These are phyloP conservation scores for Tinamus guttatus DNA, from an alignment of 2,113 vertebrate genomes.

Conservation along the genomic window DNA sequence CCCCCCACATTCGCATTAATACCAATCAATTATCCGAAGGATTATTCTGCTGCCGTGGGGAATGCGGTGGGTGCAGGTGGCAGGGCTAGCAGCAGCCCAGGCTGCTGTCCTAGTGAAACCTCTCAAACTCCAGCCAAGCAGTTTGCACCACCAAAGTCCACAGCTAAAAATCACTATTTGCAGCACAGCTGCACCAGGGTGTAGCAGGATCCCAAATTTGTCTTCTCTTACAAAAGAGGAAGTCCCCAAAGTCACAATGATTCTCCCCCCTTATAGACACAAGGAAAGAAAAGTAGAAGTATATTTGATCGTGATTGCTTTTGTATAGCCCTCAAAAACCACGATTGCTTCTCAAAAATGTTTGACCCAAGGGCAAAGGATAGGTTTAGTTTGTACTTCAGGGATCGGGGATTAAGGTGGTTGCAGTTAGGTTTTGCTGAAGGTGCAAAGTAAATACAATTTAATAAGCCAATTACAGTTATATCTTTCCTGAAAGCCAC, in stretches of 20 bases:
- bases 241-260: background rate
- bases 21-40: background rate
- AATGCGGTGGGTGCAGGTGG: background rate
- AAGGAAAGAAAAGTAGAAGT: background rate
- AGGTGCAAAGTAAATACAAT: background rate
- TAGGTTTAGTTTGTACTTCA: background rate
- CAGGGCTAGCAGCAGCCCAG: background rate
- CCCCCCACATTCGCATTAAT: fast-evolving
- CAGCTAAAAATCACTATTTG: background rate
- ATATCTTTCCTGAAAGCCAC: background rate
- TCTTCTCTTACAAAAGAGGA: background rate
- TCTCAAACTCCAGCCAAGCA: background rate
- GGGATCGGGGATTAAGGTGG: background rate
- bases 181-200: background rate
- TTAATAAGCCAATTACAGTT: background rate
- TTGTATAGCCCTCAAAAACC: background rate
- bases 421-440: background rate
- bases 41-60: background rate
- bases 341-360: background rate
- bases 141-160: too few relatives aligned
- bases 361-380: background rate
- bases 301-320: background rate
- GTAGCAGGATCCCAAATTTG: background rate
- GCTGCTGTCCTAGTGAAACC: fast-evolving
- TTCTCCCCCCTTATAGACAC: background rate